These are phyloP conservation scores for Monarcha castaneiventris DNA, from an alignment of 2,113 vertebrate species.

Conservation along the genomic window DNA sequence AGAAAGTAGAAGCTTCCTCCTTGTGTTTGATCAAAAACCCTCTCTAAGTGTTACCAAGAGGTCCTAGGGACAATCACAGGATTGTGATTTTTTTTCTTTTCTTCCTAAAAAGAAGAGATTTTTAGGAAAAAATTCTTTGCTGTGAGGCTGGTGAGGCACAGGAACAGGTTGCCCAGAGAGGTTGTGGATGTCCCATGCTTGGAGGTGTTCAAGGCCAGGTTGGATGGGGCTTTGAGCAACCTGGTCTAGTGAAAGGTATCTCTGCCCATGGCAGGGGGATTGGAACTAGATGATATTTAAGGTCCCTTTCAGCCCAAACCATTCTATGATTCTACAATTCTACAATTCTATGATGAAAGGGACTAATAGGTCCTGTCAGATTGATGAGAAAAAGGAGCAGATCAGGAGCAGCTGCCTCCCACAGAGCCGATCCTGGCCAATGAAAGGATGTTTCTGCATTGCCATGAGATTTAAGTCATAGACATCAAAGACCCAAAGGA, in stretches of 20 bases:
- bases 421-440: neutral
- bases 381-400: neutral
- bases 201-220: neutral
- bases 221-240: neutral
- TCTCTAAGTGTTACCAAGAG: neutral
- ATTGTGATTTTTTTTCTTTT: neutral
- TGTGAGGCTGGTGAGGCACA: neutral
- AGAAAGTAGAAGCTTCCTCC: neutral
- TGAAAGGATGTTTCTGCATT: neutral
- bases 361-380: neutral
- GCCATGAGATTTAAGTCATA: neutral
- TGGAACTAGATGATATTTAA: neutral
- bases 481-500: neutral
- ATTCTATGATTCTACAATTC: neutral
- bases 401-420: neutral
- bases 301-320: neutral
- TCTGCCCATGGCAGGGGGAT: neutral
- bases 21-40: neutral
- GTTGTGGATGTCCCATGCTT: neutral
- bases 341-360: neutral
- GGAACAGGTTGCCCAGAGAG: neutral
- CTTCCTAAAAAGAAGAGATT: neutral
- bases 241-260: neutral
- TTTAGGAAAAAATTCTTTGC: neutral
- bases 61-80: neutral